Evolutionary conservation across 2,888 invertebrate genomes (phyloP).

Genomic region (Noctua janthe): DNA sequence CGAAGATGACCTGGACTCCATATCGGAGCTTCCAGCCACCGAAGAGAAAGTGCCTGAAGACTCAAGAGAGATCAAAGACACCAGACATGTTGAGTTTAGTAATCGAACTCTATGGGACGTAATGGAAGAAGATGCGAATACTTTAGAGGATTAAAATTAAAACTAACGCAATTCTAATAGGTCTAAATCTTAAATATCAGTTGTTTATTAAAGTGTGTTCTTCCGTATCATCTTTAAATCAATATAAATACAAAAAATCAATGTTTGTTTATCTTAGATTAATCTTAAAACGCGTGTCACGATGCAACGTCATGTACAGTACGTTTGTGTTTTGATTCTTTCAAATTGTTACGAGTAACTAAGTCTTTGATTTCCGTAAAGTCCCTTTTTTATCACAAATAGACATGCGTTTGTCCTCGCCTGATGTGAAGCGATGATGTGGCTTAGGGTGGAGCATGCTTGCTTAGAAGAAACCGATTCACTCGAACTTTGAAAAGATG

Average conservation of each 20-base stretch:
- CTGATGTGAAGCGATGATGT: no score
- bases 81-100: conserved; percentile 65
- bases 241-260: conserved; percentile 5
- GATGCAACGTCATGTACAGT: not conserved
- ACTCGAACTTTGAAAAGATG: no score
- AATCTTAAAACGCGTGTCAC: not conserved
- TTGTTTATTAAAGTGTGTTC: conserved; percentile 41
- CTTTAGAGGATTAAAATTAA: conserved; percentile 60
- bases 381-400: no score
- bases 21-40: conserved; percentile 55
- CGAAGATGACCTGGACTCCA: conserved; percentile 78
- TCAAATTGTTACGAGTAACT: not conserved
- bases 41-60: conserved; percentile 68
- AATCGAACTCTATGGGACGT: conserved; percentile 81
- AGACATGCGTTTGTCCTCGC: no score
- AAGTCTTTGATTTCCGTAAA: not conserved
- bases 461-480: no score
- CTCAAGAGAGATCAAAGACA: conserved; percentile 58
- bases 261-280: not conserved
- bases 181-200: conserved; percentile 23
- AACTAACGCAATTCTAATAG: not conserved
- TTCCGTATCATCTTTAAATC: conserved; percentile 15
- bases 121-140: conserved; percentile 77
- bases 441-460: no score
- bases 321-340: not conserved